Evolutionary conservation across 1,140 invertebrate species (phyloP).

Genomic region (Caenorhabditis remanei): DNA sequence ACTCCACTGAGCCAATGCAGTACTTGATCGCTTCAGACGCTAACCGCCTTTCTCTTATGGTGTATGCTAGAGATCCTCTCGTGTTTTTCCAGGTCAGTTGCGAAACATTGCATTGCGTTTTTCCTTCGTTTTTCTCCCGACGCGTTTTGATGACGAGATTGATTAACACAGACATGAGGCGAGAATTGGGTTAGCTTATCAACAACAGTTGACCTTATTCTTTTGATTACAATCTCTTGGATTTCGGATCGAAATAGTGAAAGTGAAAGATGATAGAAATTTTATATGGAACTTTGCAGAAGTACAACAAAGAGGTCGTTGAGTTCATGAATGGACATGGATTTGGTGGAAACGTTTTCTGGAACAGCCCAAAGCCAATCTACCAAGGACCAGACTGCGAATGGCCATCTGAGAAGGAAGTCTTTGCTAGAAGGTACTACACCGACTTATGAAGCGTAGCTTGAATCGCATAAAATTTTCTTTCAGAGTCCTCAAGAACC

Average conservation of each 20-base stretch:
- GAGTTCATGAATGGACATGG: conserved; percentile 74
- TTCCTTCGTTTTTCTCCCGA: background rate
- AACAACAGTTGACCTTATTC: conserved; percentile 53
- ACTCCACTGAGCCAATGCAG: conserved; percentile 69
- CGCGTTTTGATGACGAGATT: conserved; percentile 5
- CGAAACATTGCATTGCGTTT: conserved; percentile 37
- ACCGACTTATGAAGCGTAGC: no score
- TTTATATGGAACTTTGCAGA: conserved; percentile 65
- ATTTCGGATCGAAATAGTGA: conserved; percentile 25
- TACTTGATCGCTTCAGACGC: conserved; percentile 77
- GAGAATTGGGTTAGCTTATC: conserved; percentile 53
- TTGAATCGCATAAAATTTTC: background rate
- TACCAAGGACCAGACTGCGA: conserved; percentile 78
- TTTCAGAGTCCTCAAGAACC: conserved; percentile 77
- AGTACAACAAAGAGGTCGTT: conserved; percentile 77
- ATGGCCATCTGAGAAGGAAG: conserved; percentile 78
- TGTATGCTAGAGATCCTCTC: conserved; percentile 76
- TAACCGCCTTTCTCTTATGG: conserved; percentile 74
- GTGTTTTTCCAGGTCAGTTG: conserved; percentile 73
- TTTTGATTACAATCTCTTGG: conserved; percentile 46
- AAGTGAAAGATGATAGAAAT: background rate
- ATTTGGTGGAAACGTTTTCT: conserved; percentile 77
- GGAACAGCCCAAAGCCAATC: conserved; percentile 77
- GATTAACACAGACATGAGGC: conserved; percentile 21
- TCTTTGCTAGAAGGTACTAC: conserved; percentile 74